These are phyloP conservation scores for Eulithis prunata DNA, from an alignment of 2,888 invertebrate genomes.

Conservation along the genomic window DNA sequence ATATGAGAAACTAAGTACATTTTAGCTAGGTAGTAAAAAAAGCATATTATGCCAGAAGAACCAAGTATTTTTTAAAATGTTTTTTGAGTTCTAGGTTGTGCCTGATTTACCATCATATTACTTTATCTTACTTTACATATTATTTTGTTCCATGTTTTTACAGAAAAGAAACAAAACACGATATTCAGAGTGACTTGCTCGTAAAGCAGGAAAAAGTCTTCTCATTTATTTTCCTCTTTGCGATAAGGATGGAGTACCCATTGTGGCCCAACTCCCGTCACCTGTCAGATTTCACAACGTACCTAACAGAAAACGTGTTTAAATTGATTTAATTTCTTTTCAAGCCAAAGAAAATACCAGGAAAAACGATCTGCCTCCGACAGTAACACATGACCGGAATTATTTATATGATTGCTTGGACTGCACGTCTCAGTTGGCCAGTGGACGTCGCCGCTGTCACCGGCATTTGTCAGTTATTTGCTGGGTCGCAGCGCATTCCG, in stretches of 20 bases:
- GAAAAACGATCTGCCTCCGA: constrained; percentile 41
- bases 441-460: constrained; percentile 33
- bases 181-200: constrained; percentile 60
- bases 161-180: constrained; percentile 57
- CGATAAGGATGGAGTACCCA: constrained; percentile 67
- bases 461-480: constrained; percentile 42
- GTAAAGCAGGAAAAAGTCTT: constrained; percentile 68
- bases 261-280: constrained; percentile 67
- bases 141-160: constrained; percentile 38
- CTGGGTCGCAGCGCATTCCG: constrained; percentile 22
- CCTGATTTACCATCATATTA: background rate
- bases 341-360: constrained; percentile 37
- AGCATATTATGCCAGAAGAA: too few relatives aligned
- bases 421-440: constrained; percentile 30
- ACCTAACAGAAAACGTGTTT: constrained; percentile 48
- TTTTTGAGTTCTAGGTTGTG: too few relatives aligned
- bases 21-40: too few relatives aligned
- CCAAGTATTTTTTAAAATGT: too few relatives aligned
- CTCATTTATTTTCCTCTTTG: constrained; percentile 74
- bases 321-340: constrained; percentile 60
- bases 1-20: too few relatives aligned
- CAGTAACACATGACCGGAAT: constrained; percentile 47
- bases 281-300: constrained; percentile 71
- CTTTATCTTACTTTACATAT: background rate
- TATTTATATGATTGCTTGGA: constrained; percentile 42